A percentile compares a stretch with the other conserved stretches of the same genome.
These are phyloP conservation scores for Stratiolaelaps scimitus DNA, from an alignment of 1,140 invertebrate species.

Conservation along the genomic window DNA sequence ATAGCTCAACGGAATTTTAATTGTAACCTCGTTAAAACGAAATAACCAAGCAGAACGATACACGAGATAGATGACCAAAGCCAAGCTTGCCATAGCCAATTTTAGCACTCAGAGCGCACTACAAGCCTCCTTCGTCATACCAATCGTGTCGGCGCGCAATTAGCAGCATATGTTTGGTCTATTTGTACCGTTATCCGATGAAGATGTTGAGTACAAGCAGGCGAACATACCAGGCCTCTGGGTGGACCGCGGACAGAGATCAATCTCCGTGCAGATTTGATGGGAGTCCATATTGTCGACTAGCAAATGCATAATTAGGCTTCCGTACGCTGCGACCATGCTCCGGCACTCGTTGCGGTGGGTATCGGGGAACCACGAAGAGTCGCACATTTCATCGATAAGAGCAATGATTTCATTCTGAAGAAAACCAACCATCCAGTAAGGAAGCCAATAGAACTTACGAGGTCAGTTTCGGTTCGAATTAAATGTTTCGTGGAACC, in stretches of 20 bases:
- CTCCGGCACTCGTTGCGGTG: not conserved
- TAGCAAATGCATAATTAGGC: conserved; percentile 20
- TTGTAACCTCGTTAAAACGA: too few relatives aligned
- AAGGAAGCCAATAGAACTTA: too few relatives aligned
- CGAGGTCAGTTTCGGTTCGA: too few relatives aligned
- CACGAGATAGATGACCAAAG: too few relatives aligned
- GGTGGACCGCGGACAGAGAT: not conserved
- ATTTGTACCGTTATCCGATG: not conserved
- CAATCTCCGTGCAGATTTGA: conserved; percentile 4
- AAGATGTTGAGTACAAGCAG: not conserved
- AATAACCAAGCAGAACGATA: too few relatives aligned
- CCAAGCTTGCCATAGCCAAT: too few relatives aligned
- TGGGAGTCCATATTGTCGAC: not conserved
- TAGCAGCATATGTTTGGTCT: not conserved
- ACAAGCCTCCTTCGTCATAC: too few relatives aligned
- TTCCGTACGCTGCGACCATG: conserved; percentile 7
- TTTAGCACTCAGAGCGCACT: too few relatives aligned
- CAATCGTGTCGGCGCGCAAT: not conserved
- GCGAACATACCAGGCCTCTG: not conserved
- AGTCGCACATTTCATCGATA: conserved; percentile 5
- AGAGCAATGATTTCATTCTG: conserved; percentile 14
- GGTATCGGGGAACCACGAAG: not conserved
- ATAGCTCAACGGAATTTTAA: not conserved
- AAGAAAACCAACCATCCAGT: not conserved
- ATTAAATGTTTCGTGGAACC: too few relatives aligned